These are phyloP conservation scores for Squalus acanthias DNA, from an alignment of 2,797 vertebrate genomes.

Conservation along the genomic window DNA sequence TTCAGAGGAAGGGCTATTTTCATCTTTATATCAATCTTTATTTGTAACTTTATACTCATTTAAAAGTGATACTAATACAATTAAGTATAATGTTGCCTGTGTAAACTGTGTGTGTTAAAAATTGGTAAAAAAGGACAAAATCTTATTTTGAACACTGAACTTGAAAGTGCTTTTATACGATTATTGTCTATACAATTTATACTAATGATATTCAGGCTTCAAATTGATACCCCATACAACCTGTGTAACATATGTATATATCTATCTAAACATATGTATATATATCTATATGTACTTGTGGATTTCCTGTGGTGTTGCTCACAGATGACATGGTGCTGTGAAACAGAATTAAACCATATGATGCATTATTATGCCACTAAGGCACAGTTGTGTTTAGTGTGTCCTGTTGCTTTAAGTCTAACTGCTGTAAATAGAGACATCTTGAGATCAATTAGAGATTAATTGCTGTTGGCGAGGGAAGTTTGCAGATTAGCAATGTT, in stretches of 20 bases:
- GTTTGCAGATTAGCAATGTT: neutral
- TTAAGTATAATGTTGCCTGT: too few species aligned
- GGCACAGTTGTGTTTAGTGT: neutral
- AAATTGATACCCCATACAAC: neutral
- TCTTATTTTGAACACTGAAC: neutral
- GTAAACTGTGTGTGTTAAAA: too few species aligned
- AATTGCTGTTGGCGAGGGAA: neutral
- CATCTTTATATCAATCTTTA: too few species aligned
- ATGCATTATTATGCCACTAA: neutral
- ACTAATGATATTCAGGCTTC: neutral
- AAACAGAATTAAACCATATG: neutral
- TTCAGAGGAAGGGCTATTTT: too few species aligned
- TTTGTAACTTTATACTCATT: too few species aligned
- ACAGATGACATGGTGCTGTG: neutral
- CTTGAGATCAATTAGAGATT: neutral
- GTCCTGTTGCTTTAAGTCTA: neutral
- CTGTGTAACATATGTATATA: neutral
- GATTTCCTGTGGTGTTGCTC: neutral
- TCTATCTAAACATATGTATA: too few species aligned
- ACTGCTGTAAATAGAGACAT: neutral
- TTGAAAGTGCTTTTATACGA: neutral
- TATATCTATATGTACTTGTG: neutral
- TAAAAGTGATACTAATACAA: too few species aligned
- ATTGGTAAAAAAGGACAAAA: too few species aligned
- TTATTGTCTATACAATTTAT: neutral